phyloP scores from a whole-genome alignment of 2,113 vertebrate species.

The Pavo muticus region DNA sequence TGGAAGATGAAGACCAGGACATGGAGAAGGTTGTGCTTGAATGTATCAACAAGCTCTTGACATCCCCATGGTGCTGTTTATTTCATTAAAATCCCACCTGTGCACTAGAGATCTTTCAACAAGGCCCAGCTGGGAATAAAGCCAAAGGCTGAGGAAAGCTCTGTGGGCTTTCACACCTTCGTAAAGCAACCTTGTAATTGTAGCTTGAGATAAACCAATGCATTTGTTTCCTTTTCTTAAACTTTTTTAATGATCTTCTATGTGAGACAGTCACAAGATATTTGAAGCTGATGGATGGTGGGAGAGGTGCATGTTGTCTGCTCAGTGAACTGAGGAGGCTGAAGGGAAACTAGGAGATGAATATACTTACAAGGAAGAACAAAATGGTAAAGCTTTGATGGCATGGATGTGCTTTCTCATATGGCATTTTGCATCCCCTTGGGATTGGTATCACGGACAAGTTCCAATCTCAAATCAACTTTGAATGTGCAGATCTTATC shows the following conservation, averaged over 20 bases:
- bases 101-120: background rate
- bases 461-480: background rate
- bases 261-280: fast-evolving
- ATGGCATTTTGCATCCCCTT: background rate
- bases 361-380: background rate
- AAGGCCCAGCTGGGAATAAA: constrained; percentile 21
- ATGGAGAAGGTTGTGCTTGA: background rate
- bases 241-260: background rate
- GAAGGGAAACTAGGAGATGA: background rate
- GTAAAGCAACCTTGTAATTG: background rate
- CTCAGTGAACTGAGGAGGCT: background rate
- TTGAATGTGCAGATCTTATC: background rate
- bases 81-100: constrained; percentile 59
- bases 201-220: background rate
- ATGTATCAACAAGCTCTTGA: constrained; percentile 60
- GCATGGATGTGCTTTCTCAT: background rate
- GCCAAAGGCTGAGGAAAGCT: background rate
- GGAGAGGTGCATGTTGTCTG: background rate
- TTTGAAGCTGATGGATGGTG: background rate
- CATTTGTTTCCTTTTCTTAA: background rate
- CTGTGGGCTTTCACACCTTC: background rate
- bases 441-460: background rate
- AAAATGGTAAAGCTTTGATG: background rate
- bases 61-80: constrained; percentile 41
- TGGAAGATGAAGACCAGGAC: constrained; percentile 4